These are phyloP conservation scores for Nymphicus hollandicus DNA, from an alignment of 2,113 vertebrate genomes.

Conservation along the genomic window DNA sequence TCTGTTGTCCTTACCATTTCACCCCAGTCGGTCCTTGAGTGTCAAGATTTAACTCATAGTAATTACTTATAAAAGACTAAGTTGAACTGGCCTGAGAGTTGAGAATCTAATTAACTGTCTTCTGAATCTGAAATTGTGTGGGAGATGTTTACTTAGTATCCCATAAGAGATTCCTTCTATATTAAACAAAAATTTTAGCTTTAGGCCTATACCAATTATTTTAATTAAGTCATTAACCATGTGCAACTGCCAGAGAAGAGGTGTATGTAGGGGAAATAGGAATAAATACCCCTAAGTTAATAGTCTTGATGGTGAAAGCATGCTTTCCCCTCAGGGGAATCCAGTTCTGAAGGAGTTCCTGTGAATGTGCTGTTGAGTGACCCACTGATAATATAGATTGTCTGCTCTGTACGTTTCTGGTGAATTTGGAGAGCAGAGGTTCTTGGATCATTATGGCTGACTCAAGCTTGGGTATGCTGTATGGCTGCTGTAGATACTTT, in stretches of 20 bases:
- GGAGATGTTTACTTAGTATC: constrained; percentile 41
- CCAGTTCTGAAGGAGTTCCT: background rate
- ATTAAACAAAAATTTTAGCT: constrained; percentile 31
- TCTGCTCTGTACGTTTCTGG: background rate
- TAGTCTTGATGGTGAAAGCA: background rate
- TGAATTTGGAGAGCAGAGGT: background rate
- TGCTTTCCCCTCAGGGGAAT: background rate
- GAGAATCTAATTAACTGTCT: constrained; percentile 24
- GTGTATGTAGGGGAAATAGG: background rate
- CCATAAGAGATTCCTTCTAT: background rate
- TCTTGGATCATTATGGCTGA: background rate
- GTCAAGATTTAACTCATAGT: background rate
- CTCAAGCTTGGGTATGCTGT: background rate
- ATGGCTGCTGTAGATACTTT: background rate
- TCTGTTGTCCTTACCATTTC: background rate
- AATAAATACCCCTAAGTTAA: background rate
- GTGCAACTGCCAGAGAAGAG: constrained; percentile 9
- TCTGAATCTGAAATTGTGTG: constrained; percentile 22
- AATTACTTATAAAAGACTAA: background rate
- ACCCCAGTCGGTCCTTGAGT: background rate
- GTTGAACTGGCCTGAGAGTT: background rate
- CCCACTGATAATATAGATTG: background rate
- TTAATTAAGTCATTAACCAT: constrained; percentile 44
- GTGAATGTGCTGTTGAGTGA: background rate
- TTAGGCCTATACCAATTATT: constrained; percentile 36